Evolutionary conservation across 2,888 invertebrate species (phyloP).

Genomic region (Drosophila subsilvestris): DNA sequence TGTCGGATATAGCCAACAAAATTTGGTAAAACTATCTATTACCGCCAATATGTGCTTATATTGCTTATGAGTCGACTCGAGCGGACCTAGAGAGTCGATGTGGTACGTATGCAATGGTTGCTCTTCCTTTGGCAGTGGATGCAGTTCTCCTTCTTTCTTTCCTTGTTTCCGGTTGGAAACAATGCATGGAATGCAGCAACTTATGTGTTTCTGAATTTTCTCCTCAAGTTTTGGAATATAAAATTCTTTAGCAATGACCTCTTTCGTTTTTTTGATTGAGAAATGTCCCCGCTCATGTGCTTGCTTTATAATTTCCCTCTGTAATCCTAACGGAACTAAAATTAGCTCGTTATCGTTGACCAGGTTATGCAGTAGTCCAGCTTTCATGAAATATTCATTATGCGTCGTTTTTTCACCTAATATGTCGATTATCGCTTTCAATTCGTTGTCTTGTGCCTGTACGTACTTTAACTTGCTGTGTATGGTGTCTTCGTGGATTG

Average conservation of each 20-base stretch:
- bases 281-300: too few species aligned
- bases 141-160: background rate
- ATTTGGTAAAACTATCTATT: slow-evolving; percentile 12
- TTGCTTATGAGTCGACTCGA: background rate
- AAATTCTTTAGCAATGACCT: too few species aligned
- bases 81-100: background rate
- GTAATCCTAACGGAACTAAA: too few species aligned
- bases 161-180: slow-evolving; percentile 2
- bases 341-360: background rate
- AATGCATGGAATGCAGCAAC: slow-evolving; percentile 5
- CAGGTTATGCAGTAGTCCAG: background rate
- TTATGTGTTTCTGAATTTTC: slow-evolving; percentile 1
- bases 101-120: background rate
- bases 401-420: too few species aligned
- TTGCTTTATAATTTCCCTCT: too few species aligned
- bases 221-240: too few species aligned
- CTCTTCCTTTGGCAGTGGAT: background rate
- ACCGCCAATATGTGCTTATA: slow-evolving; percentile 18
- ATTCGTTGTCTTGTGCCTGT: too few species aligned
- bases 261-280: too few species aligned
- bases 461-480: too few species aligned
- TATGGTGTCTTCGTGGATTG: too few species aligned
- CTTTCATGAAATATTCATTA: background rate
- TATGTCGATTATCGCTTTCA: too few species aligned
- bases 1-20: slow-evolving; percentile 23